Conservation (phyloP, 2,113 vertebrate species). For the Salminus brasiliensis region DNA sequence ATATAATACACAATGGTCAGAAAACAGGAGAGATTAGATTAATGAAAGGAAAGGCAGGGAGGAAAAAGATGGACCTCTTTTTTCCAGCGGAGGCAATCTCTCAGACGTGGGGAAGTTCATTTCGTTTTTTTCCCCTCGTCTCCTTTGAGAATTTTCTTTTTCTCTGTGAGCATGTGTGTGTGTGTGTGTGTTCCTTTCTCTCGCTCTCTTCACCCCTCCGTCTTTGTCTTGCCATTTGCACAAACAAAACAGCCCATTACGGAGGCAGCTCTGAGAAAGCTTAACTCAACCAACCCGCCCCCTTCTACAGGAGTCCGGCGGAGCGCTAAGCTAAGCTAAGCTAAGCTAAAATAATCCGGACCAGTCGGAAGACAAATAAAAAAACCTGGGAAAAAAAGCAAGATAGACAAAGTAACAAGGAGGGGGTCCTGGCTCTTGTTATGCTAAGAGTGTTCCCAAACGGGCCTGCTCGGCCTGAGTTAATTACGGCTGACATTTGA, state of each 20-base stretch:
- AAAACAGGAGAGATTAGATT: not conserved
- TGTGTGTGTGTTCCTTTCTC: conserved; percentile 6
- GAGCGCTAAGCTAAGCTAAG: conserved; percentile 32
- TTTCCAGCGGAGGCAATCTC: conserved; percentile 22
- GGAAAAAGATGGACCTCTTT: not conserved
- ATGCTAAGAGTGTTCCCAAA: conserved; percentile 69
- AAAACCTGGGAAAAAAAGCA: conserved; percentile 13
- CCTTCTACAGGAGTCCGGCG: conserved; percentile 29
- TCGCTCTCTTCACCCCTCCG: conserved; percentile 9
- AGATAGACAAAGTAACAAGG: conserved; percentile 45
- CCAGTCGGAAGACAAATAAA: conserved; percentile 43
- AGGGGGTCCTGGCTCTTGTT: conserved; percentile 63
- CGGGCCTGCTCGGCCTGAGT: conserved; percentile 66
- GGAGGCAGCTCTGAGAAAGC: conserved; percentile 40
- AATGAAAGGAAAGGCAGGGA: not conserved
- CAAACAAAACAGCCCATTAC: conserved; percentile 49
- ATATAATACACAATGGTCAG: not conserved
- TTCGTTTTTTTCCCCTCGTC: conserved; percentile 8
- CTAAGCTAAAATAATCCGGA: conserved; percentile 47
- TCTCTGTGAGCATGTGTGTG: not conserved
- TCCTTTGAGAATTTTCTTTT: conserved; percentile 6
- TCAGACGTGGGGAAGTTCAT: conserved; percentile 45
- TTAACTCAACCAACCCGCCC: conserved; percentile 25
- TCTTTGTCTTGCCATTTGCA: conserved; percentile 34
- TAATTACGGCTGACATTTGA: conserved; percentile 82